These are phyloP conservation scores for Polia nebulosa DNA, from an alignment of 2,888 invertebrate species.

Conservation along the genomic window DNA sequence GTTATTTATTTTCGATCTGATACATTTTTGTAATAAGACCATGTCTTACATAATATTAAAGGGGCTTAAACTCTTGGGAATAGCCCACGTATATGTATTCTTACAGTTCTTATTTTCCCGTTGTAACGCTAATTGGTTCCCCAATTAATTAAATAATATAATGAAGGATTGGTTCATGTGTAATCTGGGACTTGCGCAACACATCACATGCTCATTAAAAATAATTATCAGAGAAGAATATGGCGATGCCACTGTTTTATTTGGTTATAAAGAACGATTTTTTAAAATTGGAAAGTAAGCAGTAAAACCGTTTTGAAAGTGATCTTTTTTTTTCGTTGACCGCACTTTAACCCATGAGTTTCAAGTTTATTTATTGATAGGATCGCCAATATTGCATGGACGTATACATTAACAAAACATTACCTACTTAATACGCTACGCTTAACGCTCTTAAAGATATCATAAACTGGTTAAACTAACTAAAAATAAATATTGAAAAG, in stretches of 20 bases:
- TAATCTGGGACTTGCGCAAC: constrained; percentile 20
- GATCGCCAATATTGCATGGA: too few species aligned
- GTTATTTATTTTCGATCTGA: constrained; percentile 11
- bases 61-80: neutral
- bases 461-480: too few species aligned
- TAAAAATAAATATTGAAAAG: too few species aligned
- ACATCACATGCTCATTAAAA: constrained; percentile 28
- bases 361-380: too few species aligned
- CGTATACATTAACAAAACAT: too few species aligned
- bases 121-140: constrained; percentile 28
- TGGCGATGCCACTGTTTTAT: neutral
- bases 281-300: neutral
- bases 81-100: neutral
- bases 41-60: neutral
- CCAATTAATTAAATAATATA: constrained; percentile 48
- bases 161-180: constrained; percentile 42
- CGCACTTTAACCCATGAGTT: too few species aligned
- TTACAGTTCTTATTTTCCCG: constrained; percentile 2
- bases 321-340: neutral
- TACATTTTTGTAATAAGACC: neutral
- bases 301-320: neutral
- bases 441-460: too few species aligned
- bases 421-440: too few species aligned
- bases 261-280: neutral
- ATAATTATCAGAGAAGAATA: constrained; percentile 20